Evolutionary conservation across 1,140 invertebrate genomes (phyloP), one percentile per base, ranked within the genome.

Genomic region (Andrena cerasifolii): DNA sequence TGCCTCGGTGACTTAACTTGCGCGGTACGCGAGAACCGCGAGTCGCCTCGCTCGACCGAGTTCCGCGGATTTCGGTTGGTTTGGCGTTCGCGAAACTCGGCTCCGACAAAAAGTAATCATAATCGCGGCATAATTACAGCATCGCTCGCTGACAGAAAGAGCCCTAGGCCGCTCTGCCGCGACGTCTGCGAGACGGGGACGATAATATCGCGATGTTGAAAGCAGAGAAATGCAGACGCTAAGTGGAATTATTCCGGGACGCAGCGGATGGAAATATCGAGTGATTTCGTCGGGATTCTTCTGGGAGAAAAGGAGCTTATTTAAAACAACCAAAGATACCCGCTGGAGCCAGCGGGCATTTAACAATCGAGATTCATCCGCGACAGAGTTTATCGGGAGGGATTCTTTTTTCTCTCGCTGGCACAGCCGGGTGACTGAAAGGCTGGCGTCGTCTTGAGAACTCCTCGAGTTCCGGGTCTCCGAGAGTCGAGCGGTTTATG

Each of bases 401-500:
- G 14, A 77, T 70, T 51, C 31, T 33, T 70, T 70, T 53, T 33
- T 43, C 24, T 53, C 45, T 43, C 24, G 40, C 43, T 40, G 33
- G 31, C 10, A 33, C 36, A 67, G n/a, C 47, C 40, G 56, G 12
- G 5, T 3, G 31, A 36, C 43, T 71, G 67, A 66, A 82, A 83
- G 70, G 28, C 54, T 63, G 33, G 58, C 14, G 51, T 82, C 14
- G 51, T 82, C 76, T 79, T 74, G 68, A 58, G 77, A 51, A 79
- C 77, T 66, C 40, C 31, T 33, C 53, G 65, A 78, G 61, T 81
- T 79, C 79, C 63, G 79, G 68, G 63, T 79, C 70, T 83, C 59
- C 31, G 53, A 61, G 75, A 77, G 67, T 24, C 59, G 45, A 63
- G 70, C 51, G 76, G 51, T 83, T 83, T 67, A 66, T 83, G 77